Evolutionary conservation across 2,113 vertebrate genomes (phyloP).

Genomic region (Ictidomys tridecemlineatus): DNA sequence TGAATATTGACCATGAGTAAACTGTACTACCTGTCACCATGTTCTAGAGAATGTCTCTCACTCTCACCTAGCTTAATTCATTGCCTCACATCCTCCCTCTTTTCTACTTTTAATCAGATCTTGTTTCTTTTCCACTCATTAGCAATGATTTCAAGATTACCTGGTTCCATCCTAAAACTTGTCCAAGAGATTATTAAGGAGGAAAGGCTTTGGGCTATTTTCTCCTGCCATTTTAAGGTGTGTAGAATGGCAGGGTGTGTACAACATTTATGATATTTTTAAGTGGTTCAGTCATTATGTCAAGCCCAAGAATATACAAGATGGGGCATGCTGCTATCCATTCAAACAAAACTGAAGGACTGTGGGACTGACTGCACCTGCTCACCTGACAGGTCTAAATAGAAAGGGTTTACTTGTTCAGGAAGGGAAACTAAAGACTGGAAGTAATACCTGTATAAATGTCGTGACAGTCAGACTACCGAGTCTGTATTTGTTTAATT

Average conservation of each 20-base stretch:
- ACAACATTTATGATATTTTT: conserved; percentile 57
- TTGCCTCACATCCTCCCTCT: background rate
- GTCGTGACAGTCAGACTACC: conserved; percentile 38
- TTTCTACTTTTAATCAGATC: conserved; percentile 15
- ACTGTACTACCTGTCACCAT: background rate
- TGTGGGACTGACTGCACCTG: background rate
- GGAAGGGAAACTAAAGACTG: conserved; percentile 9
- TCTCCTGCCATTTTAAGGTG: conserved; percentile 25
- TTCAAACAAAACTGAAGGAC: conserved; percentile 29
- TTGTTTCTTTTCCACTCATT: conserved; percentile 58
- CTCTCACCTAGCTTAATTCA: background rate
- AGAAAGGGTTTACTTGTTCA: conserved; percentile 63
- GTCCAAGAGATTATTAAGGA: conserved; percentile 9
- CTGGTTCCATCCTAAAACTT: conserved; percentile 44
- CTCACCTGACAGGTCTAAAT: conserved; percentile 41
- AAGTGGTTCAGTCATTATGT: conserved; percentile 60
- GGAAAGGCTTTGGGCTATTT: conserved; percentile 58
- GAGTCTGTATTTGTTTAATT: conserved; percentile 62
- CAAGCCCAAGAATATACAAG: conserved; percentile 68
- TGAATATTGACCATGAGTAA: background rate
- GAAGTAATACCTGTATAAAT: conserved; percentile 53
- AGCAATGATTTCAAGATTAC: conserved; percentile 55
- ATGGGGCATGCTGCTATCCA: conserved; percentile 43
- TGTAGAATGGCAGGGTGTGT: conserved; percentile 14
- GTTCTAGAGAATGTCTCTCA: background rate